phyloP scores from a whole-genome alignment of 2,113 vertebrate genomes.

The Strix uralensis region DNA sequence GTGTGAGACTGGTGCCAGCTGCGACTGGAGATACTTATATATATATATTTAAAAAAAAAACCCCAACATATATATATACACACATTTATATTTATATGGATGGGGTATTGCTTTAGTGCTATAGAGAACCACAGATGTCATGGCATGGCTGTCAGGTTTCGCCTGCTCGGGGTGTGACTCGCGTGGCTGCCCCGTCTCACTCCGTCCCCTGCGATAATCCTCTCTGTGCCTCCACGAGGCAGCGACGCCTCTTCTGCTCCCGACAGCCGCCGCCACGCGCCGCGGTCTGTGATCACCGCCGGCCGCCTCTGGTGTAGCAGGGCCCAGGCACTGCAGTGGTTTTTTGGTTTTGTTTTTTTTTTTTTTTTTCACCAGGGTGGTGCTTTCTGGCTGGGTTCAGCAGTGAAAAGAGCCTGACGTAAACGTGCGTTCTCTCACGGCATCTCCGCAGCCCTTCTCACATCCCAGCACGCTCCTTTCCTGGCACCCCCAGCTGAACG shows the following conservation, averaged over 20 bases:
- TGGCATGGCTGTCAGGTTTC: not conserved
- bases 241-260: not conserved
- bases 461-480: accelerated
- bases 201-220: not conserved
- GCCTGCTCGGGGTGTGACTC: not conserved
- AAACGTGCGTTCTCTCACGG: accelerated
- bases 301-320: accelerated
- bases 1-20: not conserved
- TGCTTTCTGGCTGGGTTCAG: not conserved
- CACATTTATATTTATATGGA: not conserved
- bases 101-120: not conserved
- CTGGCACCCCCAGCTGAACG: not conserved
- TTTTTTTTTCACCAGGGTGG: not conserved
- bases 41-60: not conserved
- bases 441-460: not conserved
- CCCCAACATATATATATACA: too few relatives aligned
- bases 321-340: not conserved
- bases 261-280: accelerated
- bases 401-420: not conserved
- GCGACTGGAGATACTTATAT: not conserved
- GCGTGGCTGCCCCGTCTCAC: not conserved
- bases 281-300: accelerated
- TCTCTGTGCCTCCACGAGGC: not conserved
- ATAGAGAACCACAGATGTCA: not conserved
- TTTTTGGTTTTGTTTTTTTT: not conserved